These are phyloP conservation scores for Thecocarcelia acutangulata DNA, from an alignment of 2,888 invertebrate species.

Conservation along the genomic window DNA sequence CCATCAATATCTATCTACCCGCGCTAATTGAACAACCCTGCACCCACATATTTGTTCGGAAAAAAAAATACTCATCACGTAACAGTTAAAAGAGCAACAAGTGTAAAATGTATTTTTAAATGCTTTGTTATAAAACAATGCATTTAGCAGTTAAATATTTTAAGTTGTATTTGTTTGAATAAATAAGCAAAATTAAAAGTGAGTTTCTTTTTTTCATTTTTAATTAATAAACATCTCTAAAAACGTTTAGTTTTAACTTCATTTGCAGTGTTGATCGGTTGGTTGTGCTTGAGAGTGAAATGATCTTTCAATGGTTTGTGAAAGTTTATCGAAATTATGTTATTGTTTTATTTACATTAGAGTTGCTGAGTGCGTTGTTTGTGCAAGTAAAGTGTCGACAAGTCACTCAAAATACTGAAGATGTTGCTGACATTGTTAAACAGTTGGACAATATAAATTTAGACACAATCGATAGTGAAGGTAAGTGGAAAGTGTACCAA, in stretches of 20 bases:
- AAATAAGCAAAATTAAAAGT: slow-evolving; percentile 6
- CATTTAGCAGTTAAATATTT: not conserved
- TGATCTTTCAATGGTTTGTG: slow-evolving; percentile 29
- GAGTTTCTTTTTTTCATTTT: too few species aligned
- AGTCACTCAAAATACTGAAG: slow-evolving; percentile 70
- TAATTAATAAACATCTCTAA: not conserved
- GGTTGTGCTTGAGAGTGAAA: slow-evolving; percentile 20
- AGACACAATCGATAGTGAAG: slow-evolving; percentile 50
- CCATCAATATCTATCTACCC: too few species aligned
- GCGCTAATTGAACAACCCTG: too few species aligned
- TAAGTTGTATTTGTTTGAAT: not conserved
- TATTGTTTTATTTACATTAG: slow-evolving; percentile 10
- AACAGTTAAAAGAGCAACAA: slow-evolving; percentile 9
- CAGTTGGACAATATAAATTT: slow-evolving; percentile 68
- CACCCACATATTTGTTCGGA: too few species aligned
- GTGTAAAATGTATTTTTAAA: not conserved
- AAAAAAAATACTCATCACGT: too few species aligned
- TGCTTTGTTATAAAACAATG: not conserved
- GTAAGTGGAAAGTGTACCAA: slow-evolving; percentile 49
- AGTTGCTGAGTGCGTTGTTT: not conserved
- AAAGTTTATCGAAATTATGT: slow-evolving; percentile 34
- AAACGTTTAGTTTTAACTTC: slow-evolving; percentile 27
- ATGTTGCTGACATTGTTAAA: slow-evolving; percentile 73
- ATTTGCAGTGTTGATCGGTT: slow-evolving; percentile 23
- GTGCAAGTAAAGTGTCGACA: slow-evolving; percentile 68